phyloP scores from a whole-genome alignment of 2,113 vertebrate genomes.

The Microtus oregoni region DNA sequence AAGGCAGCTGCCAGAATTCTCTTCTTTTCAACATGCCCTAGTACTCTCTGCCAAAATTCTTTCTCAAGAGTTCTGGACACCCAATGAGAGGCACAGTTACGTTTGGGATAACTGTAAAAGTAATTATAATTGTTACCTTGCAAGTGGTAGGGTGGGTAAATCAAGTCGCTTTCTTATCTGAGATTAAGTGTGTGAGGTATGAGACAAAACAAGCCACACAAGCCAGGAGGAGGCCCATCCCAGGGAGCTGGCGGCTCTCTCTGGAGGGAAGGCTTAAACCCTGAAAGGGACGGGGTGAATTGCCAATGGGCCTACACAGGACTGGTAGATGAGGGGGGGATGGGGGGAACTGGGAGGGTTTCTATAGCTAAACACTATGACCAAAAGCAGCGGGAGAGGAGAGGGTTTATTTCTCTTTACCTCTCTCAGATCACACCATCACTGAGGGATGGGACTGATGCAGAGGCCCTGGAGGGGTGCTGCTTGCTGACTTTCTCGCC shows the following conservation, averaged over 20 bases:
- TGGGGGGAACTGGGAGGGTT: neutral
- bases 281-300: neutral
- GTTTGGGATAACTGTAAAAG: constrained; percentile 36
- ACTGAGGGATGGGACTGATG: neutral
- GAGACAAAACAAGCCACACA: constrained; percentile 31
- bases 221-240: neutral
- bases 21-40: neutral
- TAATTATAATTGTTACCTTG: constrained; percentile 21
- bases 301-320: neutral
- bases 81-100: neutral
- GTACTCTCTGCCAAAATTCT: constrained; percentile 8
- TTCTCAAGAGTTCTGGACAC: constrained; percentile 30
- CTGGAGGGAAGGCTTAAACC: neutral
- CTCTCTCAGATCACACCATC: neutral
- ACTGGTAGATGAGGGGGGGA: neutral
- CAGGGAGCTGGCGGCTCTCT: neutral
- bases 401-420: neutral
- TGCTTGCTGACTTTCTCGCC: neutral
- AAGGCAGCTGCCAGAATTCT: neutral
- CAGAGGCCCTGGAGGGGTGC: neutral
- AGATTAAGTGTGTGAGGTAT: constrained; percentile 43
- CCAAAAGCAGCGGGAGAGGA: neutral
- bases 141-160: neutral
- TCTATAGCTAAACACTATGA: neutral
- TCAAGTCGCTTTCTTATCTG: constrained; percentile 47